Base-by-base conservation (phyloP, 2,797 vertebrate genomes). In the Poeciliopsis infans region DNA sequence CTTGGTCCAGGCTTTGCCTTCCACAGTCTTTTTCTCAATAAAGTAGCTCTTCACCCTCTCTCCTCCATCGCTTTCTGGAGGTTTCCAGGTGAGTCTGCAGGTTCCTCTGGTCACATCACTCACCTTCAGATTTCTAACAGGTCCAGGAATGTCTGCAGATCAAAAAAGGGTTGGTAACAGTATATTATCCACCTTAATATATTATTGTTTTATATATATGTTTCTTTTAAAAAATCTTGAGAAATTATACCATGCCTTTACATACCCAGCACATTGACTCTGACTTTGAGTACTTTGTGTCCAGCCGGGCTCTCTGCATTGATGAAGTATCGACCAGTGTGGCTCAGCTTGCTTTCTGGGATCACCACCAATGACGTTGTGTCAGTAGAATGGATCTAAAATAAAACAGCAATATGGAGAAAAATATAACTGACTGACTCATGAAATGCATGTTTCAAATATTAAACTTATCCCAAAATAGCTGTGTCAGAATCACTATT, bases 1-100 rank as follows among this genome's bases (percentile, higher is more conserved):
- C 95, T 97, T 99, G 20, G 97, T 98, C 98, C 98, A 99, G 82
- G 98, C 98, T 92, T 98, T 99, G 80, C 97, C 97, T 77, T 95
- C 93, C 77, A 97, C 96, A 0, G 96, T 96, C 91, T 97, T 99
- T 94, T 97, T 98, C 92, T 99, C 98, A 18, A 99, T 96, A 79
- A 97, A 98, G 89, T 99, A 99, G 89, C 97, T 98, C 94, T 96
- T 98, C 83, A 99, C 96, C 91, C 96, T 96, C 59, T 98, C 97
- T 86, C 98, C 98, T 82, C 98, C 98, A 46, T 99, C 98, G 72
- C 96, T 96, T 59, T 96, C 97, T 75, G 98, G 98, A 88, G 97
- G 95, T 91, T 98, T 99, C 98, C 98, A 99, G 73, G 96, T 94
- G 86, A 99, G 97, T 94, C 96, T 96, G 89, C 98, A 99, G 78